Conservation (phyloP, 2,888 invertebrate species). For the Noctua comes region DNA sequence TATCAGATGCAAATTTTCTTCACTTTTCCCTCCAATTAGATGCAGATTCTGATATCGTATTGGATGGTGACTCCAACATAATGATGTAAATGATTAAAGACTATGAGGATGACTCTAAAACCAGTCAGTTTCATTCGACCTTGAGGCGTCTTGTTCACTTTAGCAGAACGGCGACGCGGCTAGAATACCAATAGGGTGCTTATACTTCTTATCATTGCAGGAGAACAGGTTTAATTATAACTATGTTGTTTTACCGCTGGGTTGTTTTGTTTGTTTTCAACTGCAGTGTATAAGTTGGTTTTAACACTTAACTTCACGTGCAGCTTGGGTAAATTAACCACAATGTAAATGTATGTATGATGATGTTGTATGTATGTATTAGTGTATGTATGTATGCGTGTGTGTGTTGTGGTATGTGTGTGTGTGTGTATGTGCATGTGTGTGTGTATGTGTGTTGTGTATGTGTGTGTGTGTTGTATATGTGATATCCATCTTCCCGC, state of each 20-base stretch:
- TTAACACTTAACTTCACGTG: neutral
- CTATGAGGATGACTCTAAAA: conserved; percentile 36
- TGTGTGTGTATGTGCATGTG: too few relatives aligned
- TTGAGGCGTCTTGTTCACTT: conserved; percentile 47
- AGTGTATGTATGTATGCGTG: too few relatives aligned
- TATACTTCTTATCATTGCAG: conserved; percentile 43
- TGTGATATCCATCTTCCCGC: neutral
- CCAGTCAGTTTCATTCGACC: conserved; percentile 41
- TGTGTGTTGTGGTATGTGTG: too few relatives aligned
- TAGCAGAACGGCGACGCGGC: conserved; percentile 44
- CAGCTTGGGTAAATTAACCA: neutral
- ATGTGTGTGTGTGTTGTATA: too few relatives aligned
- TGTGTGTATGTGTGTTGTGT: too few relatives aligned
- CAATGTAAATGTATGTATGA: too few relatives aligned
- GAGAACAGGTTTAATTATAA: conserved; percentile 53
- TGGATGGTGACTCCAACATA: neutral
- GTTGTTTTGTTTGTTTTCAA: conserved; percentile 31
- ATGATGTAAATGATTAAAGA: conserved; percentile 28
- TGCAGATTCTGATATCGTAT: neutral
- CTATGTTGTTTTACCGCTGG: conserved; percentile 19
- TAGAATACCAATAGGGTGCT: conserved; percentile 57
- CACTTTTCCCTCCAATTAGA: neutral
- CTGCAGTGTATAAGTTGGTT: conserved; percentile 4
- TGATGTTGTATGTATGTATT: too few relatives aligned
- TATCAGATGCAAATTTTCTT: too few relatives aligned